Evolutionary conservation across 2,888 invertebrate genomes (phyloP).

Genomic region (Ectemnius lituratus): DNA sequence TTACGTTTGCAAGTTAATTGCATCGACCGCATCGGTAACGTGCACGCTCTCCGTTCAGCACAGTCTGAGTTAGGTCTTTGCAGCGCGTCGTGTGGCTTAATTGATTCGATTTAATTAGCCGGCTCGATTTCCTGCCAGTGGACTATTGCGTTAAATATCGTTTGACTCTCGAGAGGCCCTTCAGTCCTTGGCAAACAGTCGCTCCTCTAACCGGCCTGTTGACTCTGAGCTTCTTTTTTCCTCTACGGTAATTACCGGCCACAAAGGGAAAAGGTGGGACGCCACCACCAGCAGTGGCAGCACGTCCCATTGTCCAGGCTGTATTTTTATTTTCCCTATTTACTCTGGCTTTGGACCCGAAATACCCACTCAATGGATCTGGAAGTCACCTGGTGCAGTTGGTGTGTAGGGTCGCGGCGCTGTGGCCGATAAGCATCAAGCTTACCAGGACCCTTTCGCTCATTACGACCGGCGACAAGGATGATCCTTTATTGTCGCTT

Average conservation of each 20-base stretch:
- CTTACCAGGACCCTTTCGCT: conserved; percentile 11
- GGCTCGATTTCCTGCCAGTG: conserved; percentile 8
- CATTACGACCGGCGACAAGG: conserved; percentile 47
- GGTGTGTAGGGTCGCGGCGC: not conserved
- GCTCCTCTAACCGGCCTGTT: not conserved
- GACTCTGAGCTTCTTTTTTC: not conserved
- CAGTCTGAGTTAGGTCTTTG: not conserved
- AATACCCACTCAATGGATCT: not conserved
- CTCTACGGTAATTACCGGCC: conserved; percentile 2
- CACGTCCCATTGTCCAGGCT: not conserved
- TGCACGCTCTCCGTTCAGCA: not conserved
- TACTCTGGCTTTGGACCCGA: no score
- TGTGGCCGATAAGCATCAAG: conserved; percentile 2
- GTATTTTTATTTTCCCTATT: no score
- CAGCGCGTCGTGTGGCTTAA: conserved; percentile 15
- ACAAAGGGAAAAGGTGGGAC: conserved; percentile 1
- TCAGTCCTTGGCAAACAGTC: not conserved
- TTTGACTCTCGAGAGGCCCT: not conserved
- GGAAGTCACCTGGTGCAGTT: not conserved
- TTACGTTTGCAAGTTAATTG: conserved; percentile 44
- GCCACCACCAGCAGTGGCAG: not conserved
- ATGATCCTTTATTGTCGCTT: conserved; percentile 41
- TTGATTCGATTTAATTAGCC: conserved; percentile 40
- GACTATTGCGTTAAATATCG: not conserved
- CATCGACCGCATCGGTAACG: conserved; percentile 20